Conservation (phyloP, 2,888 invertebrate genomes). For the Bimastos eiseni region DNA sequence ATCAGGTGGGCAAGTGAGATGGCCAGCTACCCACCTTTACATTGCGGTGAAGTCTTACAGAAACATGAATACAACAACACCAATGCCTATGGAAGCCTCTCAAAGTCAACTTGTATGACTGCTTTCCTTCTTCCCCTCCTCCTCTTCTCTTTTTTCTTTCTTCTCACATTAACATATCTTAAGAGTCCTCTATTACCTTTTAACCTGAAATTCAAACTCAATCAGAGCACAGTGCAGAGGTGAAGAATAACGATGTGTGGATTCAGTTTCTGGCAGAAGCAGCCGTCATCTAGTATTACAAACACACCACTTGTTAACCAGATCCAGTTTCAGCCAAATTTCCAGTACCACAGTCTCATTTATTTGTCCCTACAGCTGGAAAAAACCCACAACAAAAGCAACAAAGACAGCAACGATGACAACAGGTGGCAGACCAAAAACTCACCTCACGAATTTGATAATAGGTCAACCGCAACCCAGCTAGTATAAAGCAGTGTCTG, state of each 20-base stretch:
- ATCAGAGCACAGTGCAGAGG: not conserved
- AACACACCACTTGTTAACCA: not conserved
- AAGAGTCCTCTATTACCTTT: not conserved
- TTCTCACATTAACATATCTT: not conserved
- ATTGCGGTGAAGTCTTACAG: too few species aligned
- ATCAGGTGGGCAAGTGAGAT: too few species aligned
- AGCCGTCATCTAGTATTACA: not conserved
- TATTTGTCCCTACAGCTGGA: not conserved
- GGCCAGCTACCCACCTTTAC: too few species aligned
- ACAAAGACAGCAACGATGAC: not conserved
- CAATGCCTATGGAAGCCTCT: too few species aligned
- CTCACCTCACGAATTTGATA: not conserved
- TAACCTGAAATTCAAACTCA: not conserved
- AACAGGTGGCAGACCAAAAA: not conserved
- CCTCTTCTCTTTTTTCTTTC: too few species aligned
- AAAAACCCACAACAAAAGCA: not conserved
- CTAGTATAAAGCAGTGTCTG: not conserved
- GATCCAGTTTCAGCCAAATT: constrained; percentile 1
- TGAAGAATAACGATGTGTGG: not conserved
- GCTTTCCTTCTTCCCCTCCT: too few species aligned
- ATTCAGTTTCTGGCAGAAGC: not conserved
- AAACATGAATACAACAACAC: too few species aligned
- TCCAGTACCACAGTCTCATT: not conserved
- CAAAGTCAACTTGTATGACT: too few species aligned
- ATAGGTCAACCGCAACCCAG: not conserved